A percentile compares a stretch with the other conserved stretches of the same genome.
Evolutionary conservation across 2,113 vertebrate genomes (phyloP).

Genomic region (Actinemys pallida): DNA sequence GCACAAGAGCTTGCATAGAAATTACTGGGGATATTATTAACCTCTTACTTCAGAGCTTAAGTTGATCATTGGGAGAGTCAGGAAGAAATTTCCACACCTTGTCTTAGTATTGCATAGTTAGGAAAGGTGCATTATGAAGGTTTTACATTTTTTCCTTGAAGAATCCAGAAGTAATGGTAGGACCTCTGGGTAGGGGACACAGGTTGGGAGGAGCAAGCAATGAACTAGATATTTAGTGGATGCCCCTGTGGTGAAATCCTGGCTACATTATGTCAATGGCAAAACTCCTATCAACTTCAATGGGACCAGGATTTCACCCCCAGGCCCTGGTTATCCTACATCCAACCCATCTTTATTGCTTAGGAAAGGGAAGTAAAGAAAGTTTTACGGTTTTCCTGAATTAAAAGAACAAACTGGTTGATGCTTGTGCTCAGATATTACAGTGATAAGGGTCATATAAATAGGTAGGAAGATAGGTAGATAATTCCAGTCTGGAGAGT

Average conservation of each 20-base stretch:
- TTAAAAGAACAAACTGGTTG: background rate
- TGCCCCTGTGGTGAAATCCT: background rate
- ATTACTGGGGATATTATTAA: too few species aligned
- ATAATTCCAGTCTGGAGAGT: background rate
- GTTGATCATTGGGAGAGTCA: too few species aligned
- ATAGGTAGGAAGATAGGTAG: background rate
- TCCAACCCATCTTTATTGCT: background rate
- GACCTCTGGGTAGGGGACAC: background rate
- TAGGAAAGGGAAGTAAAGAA: background rate
- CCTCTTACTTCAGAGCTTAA: too few species aligned
- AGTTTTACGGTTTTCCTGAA: background rate
- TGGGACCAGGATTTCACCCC: background rate
- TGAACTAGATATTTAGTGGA: background rate
- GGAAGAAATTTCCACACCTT: background rate
- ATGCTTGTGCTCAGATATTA: background rate
- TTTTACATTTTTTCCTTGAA: background rate
- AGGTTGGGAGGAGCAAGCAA: background rate
- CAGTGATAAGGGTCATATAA: background rate
- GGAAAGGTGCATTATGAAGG: background rate
- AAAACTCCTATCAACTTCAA: background rate
- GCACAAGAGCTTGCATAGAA: too few species aligned
- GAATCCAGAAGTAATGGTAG: too few species aligned
- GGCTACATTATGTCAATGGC: background rate
- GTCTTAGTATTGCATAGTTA: background rate
- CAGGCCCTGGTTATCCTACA: background rate